phyloP scores from a whole-genome alignment of 2,888 invertebrate genomes.

The Drosophila pseudotalamancana region DNA sequence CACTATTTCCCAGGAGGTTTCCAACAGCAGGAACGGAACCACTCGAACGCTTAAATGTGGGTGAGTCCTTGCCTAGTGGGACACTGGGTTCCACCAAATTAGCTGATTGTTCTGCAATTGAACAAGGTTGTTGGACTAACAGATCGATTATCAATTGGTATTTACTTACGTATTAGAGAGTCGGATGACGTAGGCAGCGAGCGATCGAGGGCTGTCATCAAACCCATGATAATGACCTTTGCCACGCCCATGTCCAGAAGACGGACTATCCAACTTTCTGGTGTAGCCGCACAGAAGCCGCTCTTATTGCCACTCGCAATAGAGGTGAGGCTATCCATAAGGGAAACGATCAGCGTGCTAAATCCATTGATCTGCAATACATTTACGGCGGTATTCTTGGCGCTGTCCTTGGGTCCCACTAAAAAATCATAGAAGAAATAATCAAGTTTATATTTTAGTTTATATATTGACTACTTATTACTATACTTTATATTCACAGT shows the following conservation, averaged over 20 bases:
- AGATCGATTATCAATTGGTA: rapidly evolving
- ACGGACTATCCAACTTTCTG: conserved; percentile 60
- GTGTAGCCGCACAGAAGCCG: conserved; percentile 56
- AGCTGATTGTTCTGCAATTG: conserved; percentile 28
- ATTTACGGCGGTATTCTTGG: conserved; percentile 7
- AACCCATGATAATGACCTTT: conserved; percentile 52
- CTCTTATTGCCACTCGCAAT: conserved; percentile 59
- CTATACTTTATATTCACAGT: no score
- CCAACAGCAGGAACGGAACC: conserved; percentile 16
- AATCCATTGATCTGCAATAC: conserved; percentile 59
- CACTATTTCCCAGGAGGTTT: conserved; percentile 11
- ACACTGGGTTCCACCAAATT: conserved; percentile 33
- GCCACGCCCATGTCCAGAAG: conserved; percentile 61
- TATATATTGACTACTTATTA: neutral
- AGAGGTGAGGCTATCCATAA: conserved; percentile 51
- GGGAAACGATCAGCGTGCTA: conserved; percentile 52
- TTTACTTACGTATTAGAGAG: conserved; percentile 29
- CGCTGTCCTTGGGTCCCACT: conserved; percentile 53
- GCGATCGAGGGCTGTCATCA: conserved; percentile 59
- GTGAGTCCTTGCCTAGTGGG: conserved; percentile 15
- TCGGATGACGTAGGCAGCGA: conserved; percentile 5
- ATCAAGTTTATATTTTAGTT: no score
- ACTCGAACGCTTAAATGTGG: conserved; percentile 43
- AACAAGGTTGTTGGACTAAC: neutral
- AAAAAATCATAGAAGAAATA: neutral